Base-by-base conservation (phyloP, 1,140 invertebrate genomes). In the Nephotettix cincticeps region DNA sequence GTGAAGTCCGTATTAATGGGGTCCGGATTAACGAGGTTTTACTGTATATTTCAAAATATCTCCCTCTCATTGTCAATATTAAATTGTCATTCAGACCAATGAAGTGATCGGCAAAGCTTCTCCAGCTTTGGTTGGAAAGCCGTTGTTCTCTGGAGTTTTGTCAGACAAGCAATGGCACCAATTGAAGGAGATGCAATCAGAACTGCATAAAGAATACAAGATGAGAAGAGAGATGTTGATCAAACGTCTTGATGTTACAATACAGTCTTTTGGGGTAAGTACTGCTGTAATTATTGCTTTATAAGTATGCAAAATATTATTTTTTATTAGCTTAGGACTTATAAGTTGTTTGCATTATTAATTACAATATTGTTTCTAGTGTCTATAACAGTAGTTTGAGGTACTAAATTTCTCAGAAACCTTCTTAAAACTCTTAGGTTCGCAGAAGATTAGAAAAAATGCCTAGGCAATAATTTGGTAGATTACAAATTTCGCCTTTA, bases 161-260 rank as follows among this genome's bases (percentile, higher is more conserved):
- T 89, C 87, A 21, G 88, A 90, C 61, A 89, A 90, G 73, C 93
- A 98, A 74, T 98, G 95, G 95, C 83, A 90, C 43, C 80, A 87
- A 13, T 76, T 98, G 1, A 83, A 89, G 36, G 81, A 85, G 14
- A 78, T 91, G 1, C 90, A 94, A 76, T 81, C 86, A 6, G 87
- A 93, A 72, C 83, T 97, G 76, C 84, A 87, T 40, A 84, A 88
- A 6, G 96, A 98, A 77, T 98, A 96, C 78, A 85, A 86, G 77
- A 84, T 93, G 45, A 82, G 96, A 70, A 83, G 94, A 69, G 90
- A 97, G 78, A 94, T 96, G 86, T 86, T 98, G 73, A 81, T 97
- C 0, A 96, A 94, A 71, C 84, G 97, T 64, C 81, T 98, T 47
- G 96, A 98, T 83, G 95, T 96, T 43, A 99, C 96, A 1, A 88